Base-by-base conservation (phyloP, 2,113 vertebrate genomes). In the Cephalopterus ornatus region DNA sequence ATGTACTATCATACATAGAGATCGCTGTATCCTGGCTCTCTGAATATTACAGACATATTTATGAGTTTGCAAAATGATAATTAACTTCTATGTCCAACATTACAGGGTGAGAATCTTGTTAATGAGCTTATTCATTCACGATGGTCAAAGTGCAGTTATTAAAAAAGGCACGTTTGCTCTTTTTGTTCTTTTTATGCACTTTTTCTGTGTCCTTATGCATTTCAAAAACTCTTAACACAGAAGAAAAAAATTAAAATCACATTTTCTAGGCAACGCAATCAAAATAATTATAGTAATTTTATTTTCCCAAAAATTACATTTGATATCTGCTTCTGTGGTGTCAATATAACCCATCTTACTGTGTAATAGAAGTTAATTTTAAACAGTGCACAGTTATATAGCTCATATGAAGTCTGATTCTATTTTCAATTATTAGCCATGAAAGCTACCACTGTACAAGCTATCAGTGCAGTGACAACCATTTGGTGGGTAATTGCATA, bases 391-490 rank as follows among this genome's bases (percentile, higher is more conserved):
- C 42, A 63, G 67, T 77, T 84, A 59, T 52, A 59, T 23, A 88
- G 79, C 27, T 84, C 30, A 52, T 42, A 26, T 68, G 62, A 82
- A 46, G 53, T 87, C 71, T 89, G 49, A 84, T 91, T 95, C 61
- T 89, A 23, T 92, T 94, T 85, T 75, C 52, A 20, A 26, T 75
- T 89, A 81, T 92, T 84, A 84, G 35, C 75, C 55, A 52, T 56
- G 92, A 83, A 96, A 95, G 76, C 46, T 91, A 56, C 53, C 72
- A 72, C 52, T 87, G 72, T 91, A 78, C 46, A 68, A 89, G 37
- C 76, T 77, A 61, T 88, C 2, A 5, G 52, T 67, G 95, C 79
- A 81, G 70, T 78, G 83, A 61, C 68, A 89, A 35, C 19, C 23
- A 24, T 91, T 92, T 92, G 88, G 68, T 91, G 49, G 32, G 28